Conservation (phyloP, 2,797 vertebrate species). For the Neopelma chrysocephalum region DNA sequence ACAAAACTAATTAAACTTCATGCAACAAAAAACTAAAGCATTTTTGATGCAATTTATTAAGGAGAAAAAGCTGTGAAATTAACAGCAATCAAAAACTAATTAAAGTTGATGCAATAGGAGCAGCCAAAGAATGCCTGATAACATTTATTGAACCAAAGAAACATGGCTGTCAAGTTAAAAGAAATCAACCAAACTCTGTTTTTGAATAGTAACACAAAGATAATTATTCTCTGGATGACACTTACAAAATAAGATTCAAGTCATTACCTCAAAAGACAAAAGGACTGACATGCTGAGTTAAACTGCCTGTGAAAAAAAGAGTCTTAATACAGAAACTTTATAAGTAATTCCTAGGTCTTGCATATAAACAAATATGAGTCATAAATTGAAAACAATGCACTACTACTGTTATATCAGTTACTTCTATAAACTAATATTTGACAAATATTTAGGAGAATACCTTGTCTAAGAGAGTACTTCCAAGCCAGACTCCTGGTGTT, state of each 20-base stretch:
- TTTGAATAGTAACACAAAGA: constrained; percentile 67
- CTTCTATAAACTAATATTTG: not conserved
- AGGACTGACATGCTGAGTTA: constrained; percentile 58
- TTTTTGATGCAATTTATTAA: constrained; percentile 79
- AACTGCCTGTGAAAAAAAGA: constrained; percentile 55
- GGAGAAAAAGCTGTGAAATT: constrained; percentile 81
- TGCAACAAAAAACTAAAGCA: constrained; percentile 73
- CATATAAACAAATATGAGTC: constrained; percentile 43
- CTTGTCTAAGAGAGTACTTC: not conserved
- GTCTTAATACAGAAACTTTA: constrained; percentile 52
- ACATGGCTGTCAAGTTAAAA: constrained; percentile 75
- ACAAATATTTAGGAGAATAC: constrained; percentile 20
- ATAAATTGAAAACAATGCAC: constrained; percentile 41
- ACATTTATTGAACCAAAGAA: constrained; percentile 77
- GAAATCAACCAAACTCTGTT: constrained; percentile 71
- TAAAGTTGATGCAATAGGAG: constrained; percentile 77
- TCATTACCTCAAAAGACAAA: constrained; percentile 74
- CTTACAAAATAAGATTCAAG: constrained; percentile 72
- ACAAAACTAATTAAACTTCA: constrained; percentile 81
- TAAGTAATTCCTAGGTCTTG: constrained; percentile 40
- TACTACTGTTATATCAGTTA: constrained; percentile 15
- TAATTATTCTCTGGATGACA: constrained; percentile 71
- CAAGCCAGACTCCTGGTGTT: not conserved
- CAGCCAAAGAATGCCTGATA: constrained; percentile 79
- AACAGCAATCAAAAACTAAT: constrained; percentile 84